Percentiles rank a stretch among this genome's conserved stretches.
phyloP scores from a whole-genome alignment of 2,888 invertebrate species.

The Apoda limacodes region DNA sequence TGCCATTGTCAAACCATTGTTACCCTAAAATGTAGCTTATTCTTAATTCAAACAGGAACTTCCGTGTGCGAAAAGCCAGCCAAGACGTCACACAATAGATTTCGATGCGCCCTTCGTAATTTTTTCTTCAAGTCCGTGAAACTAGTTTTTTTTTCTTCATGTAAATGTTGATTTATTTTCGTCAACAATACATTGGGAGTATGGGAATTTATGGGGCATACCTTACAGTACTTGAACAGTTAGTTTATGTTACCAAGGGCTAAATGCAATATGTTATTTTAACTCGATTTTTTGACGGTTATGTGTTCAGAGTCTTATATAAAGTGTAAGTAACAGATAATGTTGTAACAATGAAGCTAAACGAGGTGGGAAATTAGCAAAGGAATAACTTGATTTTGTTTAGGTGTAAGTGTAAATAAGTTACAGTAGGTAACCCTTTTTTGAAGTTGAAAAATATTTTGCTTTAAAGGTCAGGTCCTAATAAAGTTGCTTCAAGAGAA shows the following conservation, averaged over 20 bases:
- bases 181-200: conserved; percentile 55
- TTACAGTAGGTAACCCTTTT: too few relatives aligned
- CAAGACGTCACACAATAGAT: conserved; percentile 26
- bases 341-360: conserved; percentile 22
- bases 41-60: conserved; percentile 46
- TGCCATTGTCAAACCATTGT: conserved; percentile 45
- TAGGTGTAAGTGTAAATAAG: too few relatives aligned
- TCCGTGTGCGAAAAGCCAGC: conserved; percentile 57
- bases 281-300: conserved; percentile 25
- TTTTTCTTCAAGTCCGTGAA: conserved; percentile 36
- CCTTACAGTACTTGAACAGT: conserved; percentile 25
- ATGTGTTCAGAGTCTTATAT: conserved; percentile 10
- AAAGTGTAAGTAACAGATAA: background rate
- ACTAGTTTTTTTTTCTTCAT: conserved; percentile 57
- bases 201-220: conserved; percentile 49
- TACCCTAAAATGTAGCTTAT: conserved; percentile 43
- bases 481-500: too few relatives aligned
- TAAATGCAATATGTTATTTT: conserved; percentile 17
- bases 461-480: too few relatives aligned
- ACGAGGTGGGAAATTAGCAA: conserved; percentile 43
- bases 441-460: too few relatives aligned
- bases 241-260: conserved; percentile 35
- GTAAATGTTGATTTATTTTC: conserved; percentile 65
- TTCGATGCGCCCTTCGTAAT: conserved; percentile 35
- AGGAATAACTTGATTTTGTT: too few relatives aligned